Base-by-base conservation (phyloP, 2,797 vertebrate species). In the Typhlichthys subterraneus region DNA sequence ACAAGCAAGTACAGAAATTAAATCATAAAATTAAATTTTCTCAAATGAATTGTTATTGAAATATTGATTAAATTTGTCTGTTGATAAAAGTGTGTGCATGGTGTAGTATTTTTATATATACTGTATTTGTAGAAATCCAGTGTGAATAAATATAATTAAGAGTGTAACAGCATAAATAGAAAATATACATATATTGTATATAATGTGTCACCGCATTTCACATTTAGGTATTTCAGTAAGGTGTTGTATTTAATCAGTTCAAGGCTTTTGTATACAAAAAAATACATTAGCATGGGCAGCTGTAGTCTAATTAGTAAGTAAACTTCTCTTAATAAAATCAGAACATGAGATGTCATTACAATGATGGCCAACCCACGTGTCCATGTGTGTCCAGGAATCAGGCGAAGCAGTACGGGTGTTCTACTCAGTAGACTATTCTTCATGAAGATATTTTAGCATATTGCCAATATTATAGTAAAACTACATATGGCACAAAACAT, bases 401-500 rank as follows among this genome's bases (percentile, higher is more conserved):
- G 54, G 69, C 58, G 42, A 79, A 63, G 13, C 61, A 0, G 6
- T n/a, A n/a, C 45, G 55, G n/a, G 31, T 31, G 13, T 72, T 63
- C 49, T 45, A 69, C 72, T 66, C 67, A 53, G 62, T 42, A 42
- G 38, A 7, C 38, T 67, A 82, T 56, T 61, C 9, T 23, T 49
- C 12, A 63, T 71, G 71, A 79, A 72, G 82, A 63, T 85, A 73
- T 64, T 51, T 72, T 56, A 69, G 67, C 75, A 65, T 45, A 67
- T 59, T 61, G 79, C 55, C 67, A 63, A 76, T 60, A 72, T 73
- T 29, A 29, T 29, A 29, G 23, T 29, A 29, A 29, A 29, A 58
- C 77, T 77, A 84, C 67, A 81, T 78, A 89, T 88, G 85, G 88
- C 90, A 92, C 85, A 76, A 79, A 70, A 81, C 53, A 67, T 85